These are phyloP conservation scores for Sapayoa aenigma DNA, from an alignment of 2,113 vertebrate species.

Conservation along the genomic window DNA sequence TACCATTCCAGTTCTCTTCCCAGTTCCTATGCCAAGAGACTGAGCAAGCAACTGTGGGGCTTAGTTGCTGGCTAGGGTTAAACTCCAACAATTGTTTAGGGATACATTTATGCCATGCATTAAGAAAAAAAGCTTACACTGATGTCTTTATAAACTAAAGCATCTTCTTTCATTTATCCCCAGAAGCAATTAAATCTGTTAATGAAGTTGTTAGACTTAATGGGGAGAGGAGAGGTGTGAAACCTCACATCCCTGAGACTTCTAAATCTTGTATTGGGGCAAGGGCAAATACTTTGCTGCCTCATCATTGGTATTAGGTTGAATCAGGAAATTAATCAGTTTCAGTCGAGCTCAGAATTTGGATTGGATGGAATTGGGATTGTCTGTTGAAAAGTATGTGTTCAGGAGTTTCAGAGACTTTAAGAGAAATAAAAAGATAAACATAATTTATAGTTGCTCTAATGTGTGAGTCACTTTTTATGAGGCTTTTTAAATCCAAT, in stretches of 20 bases:
- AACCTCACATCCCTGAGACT: background rate
- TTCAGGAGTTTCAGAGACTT: background rate
- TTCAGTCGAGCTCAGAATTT: background rate
- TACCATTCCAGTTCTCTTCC: background rate
- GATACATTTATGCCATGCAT: background rate
- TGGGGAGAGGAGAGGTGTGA: background rate
- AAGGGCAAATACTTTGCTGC: background rate
- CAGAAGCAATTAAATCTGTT: background rate
- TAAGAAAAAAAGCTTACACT: background rate
- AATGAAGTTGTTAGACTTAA: background rate
- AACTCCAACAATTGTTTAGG: background rate
- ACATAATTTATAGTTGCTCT: background rate
- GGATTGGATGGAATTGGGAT: background rate
- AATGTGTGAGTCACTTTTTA: background rate
- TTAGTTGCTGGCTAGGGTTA: background rate
- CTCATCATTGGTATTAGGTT: background rate
- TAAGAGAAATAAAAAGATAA: background rate
- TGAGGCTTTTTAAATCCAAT: background rate
- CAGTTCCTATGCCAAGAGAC: background rate
- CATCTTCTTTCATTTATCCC: background rate
- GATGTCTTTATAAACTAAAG: background rate
- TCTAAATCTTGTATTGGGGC: background rate
- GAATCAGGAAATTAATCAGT: background rate
- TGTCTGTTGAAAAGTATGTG: background rate
- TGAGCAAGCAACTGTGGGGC: background rate